Evolutionary conservation across 2,888 invertebrate species (phyloP), one percentile per base, ranked within the genome.

Genomic region (Leptinotarsa haldemani): DNA sequence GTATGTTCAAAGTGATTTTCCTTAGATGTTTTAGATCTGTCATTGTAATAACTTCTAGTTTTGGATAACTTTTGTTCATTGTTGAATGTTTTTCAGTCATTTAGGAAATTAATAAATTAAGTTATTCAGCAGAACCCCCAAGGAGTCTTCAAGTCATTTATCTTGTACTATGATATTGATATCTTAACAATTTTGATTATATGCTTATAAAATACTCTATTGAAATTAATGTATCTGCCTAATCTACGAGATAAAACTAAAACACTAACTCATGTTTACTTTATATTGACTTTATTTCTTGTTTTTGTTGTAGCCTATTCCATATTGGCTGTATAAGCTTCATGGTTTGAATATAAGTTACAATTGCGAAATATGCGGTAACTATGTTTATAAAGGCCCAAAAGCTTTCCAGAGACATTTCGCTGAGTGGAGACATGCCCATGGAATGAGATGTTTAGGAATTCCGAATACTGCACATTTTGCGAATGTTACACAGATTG

Each of bases 391-490:
- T 89, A 98, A 95, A 85, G 99, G 99, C 0, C 99, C 99, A 0
- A 99, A 99, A 88, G 99, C 99, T 22, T 99, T 99, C 88, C 99
- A 99, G 87, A 91, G 98, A 65, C 99, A 99, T 88, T 99, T 99
- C 89, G 98, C 99, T 0, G 95, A 95, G 86, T 95, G 95, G 95
- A 89, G 94, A 30, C 95, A 95, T 83, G 94, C 95, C 15, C 95
- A 95, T 86, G 99, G 99, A 50, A 99, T 99, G 99, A 74, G 84
- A 18, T 99, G 99, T 86, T 90, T 99, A 18, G 99, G 99, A 7
- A 99, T 99, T 81, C 99, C 99, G 0, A 99, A 99, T 87, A 99
- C 99, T 0, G 99, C 99, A 0, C 99, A 99, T 89, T 99, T 99
- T 89, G 99, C 99, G 0, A 99, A 99, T 87, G 99, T 99, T 52